Evolutionary conservation across 1,140 invertebrate genomes (phyloP).

Genomic region (Sogatella furcifera): DNA sequence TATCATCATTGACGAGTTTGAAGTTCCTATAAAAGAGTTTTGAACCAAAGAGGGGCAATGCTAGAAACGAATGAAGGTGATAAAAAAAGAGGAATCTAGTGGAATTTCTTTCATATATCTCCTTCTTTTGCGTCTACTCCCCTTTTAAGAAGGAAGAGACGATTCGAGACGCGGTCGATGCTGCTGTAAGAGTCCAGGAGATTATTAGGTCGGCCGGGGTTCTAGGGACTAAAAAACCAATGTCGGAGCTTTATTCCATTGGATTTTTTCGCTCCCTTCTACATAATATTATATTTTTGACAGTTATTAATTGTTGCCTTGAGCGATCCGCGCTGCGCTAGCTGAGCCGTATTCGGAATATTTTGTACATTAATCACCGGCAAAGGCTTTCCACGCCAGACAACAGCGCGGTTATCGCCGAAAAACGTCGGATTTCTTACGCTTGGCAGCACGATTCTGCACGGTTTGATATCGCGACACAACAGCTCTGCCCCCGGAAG

Average conservation of each 20-base stretch:
- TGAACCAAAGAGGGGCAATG: too few relatives aligned
- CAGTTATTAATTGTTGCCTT: conserved; percentile 1
- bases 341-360: neutral
- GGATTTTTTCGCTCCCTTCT: neutral
- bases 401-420: neutral
- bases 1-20: too few relatives aligned
- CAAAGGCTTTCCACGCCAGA: neutral
- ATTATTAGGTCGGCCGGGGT: neutral
- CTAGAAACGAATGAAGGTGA: too few relatives aligned
- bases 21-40: too few relatives aligned
- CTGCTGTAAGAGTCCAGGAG: neutral
- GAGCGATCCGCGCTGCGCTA: neutral
- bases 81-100: too few relatives aligned
- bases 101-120: too few relatives aligned
- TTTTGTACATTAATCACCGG: conserved; percentile 1
- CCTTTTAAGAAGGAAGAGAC: too few relatives aligned
- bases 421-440: neutral
- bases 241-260: conserved; percentile 1
- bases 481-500: too few relatives aligned
- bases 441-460: neutral
- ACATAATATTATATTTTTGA: conserved; percentile 3
- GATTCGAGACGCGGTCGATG: neutral
- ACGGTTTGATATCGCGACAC: neutral
- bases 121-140: too few relatives aligned
- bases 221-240: neutral